Evolutionary conservation across 1,140 invertebrate species (phyloP), one percentile per base, ranked within the genome.

Genomic region (Orius insidiosus): DNA sequence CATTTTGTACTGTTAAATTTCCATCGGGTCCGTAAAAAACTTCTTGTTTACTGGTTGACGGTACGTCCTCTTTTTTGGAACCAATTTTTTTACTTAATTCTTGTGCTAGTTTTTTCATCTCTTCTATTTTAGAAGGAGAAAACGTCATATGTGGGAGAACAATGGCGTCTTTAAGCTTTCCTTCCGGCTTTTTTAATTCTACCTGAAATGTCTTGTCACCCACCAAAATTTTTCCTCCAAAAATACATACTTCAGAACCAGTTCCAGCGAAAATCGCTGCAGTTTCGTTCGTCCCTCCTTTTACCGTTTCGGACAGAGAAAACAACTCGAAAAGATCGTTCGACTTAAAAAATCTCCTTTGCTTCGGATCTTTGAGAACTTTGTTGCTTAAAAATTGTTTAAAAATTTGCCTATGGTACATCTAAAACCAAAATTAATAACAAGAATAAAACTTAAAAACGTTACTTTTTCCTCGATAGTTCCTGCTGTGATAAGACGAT

Each of bases 361-460:
- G 92, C 54, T 83, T 82, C 10, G 92, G 90, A 68, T 97, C 85
- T 58, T 90, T 78, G 31, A 98, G 68, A 40, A 98, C 79, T 64
- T 85, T 78, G 62, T 95, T 95, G 16, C 86, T 86, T 15, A 98
- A 63, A 55, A 96, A 84, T 60, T 94, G 80, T 65, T 97, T 97
- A 64, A 93, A 97, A 47, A 97, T 87, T 72, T 97, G 92, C 50
- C 86, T 69, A 59, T 93, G 88, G 63, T 92, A 93, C 52, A 84
- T 83, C 66, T 83, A 46, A 30, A 61, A 58, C 48, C 16, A 47
- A 48, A 47, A 48, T 39, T 13, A 11, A 9, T 3, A 15, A 5
- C 14, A 36, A 5, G 3, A 24, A 4, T 24, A 24, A 24, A 36
- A 10, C 11, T 40, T 40, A 24, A 43, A 36, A n/a, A 32, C 11